phyloP scores from a whole-genome alignment of 30 jellyfish, hydroid and myxozoan genomes.

The Cassiopea andromeda region DNA sequence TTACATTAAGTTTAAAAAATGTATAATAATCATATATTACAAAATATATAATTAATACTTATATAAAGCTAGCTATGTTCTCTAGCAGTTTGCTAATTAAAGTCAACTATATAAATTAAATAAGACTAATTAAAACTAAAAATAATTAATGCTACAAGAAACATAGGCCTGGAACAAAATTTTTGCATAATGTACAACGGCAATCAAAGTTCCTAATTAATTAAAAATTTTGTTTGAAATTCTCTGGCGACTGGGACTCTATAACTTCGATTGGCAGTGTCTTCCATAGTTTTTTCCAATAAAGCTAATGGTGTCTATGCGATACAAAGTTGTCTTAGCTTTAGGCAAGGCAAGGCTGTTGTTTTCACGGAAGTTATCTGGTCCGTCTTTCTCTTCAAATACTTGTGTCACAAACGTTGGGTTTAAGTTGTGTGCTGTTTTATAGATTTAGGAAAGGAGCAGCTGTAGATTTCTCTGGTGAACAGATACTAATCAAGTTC shows the following conservation, averaged over 20 bases:
- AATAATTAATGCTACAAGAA: neutral
- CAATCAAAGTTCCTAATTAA: neutral
- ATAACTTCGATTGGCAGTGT: neutral
- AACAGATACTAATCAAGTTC: no score
- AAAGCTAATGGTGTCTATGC: constrained; percentile 10
- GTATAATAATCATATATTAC: no score
- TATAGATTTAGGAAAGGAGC: no score
- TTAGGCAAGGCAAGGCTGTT: constrained; percentile 19
- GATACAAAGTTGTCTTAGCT: neutral
- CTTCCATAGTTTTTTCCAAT: neutral
- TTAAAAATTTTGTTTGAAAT: neutral
- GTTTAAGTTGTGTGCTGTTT: no score
- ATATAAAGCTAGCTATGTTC: neutral
- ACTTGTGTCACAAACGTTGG: no score
- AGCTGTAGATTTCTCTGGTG: no score
- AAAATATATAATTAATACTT: neutral
- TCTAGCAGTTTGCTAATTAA: neutral
- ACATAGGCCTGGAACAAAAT: neutral
- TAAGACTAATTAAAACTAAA: neutral
- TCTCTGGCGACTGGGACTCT: neutral
- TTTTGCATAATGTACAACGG: neutral
- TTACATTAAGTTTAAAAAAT: no score
- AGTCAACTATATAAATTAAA: neutral
- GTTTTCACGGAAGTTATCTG: neutral
- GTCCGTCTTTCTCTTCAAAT: neutral